Conservation (phyloP, 2,113 vertebrate genomes). For the Cyprinodon variegatus region DNA sequence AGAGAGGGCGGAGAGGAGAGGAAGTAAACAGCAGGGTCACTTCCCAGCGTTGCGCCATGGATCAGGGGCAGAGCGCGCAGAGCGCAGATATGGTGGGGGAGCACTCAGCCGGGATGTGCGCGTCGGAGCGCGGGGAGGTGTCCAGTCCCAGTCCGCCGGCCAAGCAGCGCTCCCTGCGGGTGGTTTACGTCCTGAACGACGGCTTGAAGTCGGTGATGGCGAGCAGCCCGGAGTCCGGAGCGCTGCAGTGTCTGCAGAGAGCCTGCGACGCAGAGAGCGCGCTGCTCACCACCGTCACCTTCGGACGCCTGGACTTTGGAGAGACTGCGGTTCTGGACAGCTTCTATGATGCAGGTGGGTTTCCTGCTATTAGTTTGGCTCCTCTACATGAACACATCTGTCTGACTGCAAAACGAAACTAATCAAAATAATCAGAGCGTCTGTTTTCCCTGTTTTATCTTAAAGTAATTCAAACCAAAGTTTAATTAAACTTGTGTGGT, state of each 20-base stretch:
- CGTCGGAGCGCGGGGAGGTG: constrained; percentile 53
- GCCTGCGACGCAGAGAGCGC: constrained; percentile 89
- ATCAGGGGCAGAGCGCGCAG: constrained; percentile 70
- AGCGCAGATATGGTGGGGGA: constrained; percentile 73
- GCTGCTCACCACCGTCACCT: constrained; percentile 85
- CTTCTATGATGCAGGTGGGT: constrained; percentile 92
- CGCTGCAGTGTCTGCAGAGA: constrained; percentile 84
- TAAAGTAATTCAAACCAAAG: no score
- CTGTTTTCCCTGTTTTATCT: background rate
- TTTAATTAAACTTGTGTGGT: no score
- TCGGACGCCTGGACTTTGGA: constrained; percentile 90
- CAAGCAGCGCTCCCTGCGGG: constrained; percentile 82
- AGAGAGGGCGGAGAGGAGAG: constrained; percentile 41
- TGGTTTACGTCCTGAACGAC: constrained; percentile 87
- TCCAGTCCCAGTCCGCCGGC: constrained; percentile 64
- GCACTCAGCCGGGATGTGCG: constrained; percentile 54
- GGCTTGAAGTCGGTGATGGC: constrained; percentile 79
- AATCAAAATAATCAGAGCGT: background rate
- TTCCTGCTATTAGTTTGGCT: no score
- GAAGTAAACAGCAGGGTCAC: background rate
- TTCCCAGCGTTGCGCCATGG: constrained; percentile 61
- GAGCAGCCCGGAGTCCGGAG: constrained; percentile 87
- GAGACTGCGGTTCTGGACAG: constrained; percentile 89
- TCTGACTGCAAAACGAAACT: background rate
- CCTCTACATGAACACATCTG: background rate